Conservation (phyloP, 2,888 invertebrate species). For the Drosophila mercatorum region DNA sequence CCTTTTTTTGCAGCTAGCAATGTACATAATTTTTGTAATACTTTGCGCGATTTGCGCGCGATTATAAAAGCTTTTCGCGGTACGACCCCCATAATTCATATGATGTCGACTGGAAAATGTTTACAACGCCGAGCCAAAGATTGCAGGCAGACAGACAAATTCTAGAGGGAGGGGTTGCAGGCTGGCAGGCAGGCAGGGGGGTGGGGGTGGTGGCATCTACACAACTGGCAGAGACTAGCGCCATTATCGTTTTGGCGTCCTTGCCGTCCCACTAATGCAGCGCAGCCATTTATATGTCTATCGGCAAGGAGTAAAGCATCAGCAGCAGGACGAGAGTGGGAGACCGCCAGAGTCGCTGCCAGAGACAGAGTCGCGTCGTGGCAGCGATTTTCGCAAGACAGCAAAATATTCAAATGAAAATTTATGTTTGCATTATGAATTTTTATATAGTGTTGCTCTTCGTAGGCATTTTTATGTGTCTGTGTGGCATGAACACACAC, state of each 20-base stretch:
- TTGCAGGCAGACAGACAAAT: slow-evolving; percentile 49
- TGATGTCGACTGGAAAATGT: slow-evolving; percentile 81
- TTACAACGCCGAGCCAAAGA: slow-evolving; percentile 75
- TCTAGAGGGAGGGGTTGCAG: too few species aligned
- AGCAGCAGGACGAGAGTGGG: neutral
- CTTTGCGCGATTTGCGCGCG: slow-evolving; percentile 83
- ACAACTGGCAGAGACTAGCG: slow-evolving; percentile 44
- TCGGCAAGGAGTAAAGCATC: slow-evolving; percentile 61
- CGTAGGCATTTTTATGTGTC: slow-evolving; percentile 76
- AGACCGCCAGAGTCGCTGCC: neutral
- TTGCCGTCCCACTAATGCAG: slow-evolving; percentile 49
- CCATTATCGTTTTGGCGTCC: slow-evolving; percentile 62
- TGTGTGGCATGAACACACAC: slow-evolving; percentile 38
- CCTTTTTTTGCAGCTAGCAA: slow-evolving; percentile 41
- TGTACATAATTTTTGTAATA: slow-evolving; percentile 81
- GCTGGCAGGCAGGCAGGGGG: too few species aligned
- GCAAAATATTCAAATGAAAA: slow-evolving; percentile 83
- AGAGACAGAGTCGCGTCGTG: slow-evolving; percentile 16
- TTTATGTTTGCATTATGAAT: slow-evolving; percentile 83
- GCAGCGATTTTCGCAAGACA: slow-evolving; percentile 77
- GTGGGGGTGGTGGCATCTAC: slow-evolving; percentile 12
- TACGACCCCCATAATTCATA: slow-evolving; percentile 84
- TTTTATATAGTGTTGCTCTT: slow-evolving; percentile 81
- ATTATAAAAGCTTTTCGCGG: slow-evolving; percentile 84
- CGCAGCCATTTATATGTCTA: slow-evolving; percentile 67